A percentile compares a stretch with the other conserved stretches of the same genome.
Conservation (phyloP, 35 echinoderm and acorn worm species). For the Ophiothrix spiculata region DNA sequence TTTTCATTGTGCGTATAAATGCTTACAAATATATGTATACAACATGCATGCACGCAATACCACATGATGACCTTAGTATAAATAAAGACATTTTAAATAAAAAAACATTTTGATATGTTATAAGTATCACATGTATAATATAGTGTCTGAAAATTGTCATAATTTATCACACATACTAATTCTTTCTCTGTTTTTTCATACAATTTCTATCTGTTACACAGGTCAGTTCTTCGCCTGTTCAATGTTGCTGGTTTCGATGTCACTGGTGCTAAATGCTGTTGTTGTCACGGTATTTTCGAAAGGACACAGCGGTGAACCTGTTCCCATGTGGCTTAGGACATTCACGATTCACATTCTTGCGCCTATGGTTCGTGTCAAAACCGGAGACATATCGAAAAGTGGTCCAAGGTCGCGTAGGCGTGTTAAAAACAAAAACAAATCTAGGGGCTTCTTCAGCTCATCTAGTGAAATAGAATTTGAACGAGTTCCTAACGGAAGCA, state of each 20-base stretch:
- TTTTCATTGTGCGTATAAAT: no score
- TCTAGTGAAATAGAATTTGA: slow-evolving; percentile 2
- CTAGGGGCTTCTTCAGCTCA: slow-evolving; percentile 12
- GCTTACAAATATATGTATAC: no score
- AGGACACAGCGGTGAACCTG: slow-evolving; percentile 43
- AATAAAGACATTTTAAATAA: no score
- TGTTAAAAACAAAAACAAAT: slow-evolving; percentile 23
- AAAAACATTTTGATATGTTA: no score
- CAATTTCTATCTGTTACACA: no score
- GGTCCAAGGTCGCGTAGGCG: background rate
- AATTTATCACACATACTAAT: no score
- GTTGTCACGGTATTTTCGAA: slow-evolving; percentile 74
- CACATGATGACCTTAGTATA: no score
- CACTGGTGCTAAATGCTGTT: slow-evolving; percentile 71
- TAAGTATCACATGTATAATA: no score
- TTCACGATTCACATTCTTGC: slow-evolving; percentile 34
- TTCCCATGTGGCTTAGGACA: slow-evolving; percentile 50
- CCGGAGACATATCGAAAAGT: slow-evolving; percentile 30
- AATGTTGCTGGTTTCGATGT: slow-evolving; percentile 78
- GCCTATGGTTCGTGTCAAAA: slow-evolving; percentile 49
- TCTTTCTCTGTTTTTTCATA: no score
- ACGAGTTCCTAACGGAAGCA: slow-evolving; percentile 12
- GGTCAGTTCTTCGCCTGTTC: slow-evolving; percentile 76
- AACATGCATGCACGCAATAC: no score
- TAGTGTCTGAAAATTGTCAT: no score